Percentiles rank a stretch among this genome's conserved stretches.
Evolutionary conservation across 1,140 invertebrate genomes (phyloP).

Genomic region (Chelonus insularis): DNA sequence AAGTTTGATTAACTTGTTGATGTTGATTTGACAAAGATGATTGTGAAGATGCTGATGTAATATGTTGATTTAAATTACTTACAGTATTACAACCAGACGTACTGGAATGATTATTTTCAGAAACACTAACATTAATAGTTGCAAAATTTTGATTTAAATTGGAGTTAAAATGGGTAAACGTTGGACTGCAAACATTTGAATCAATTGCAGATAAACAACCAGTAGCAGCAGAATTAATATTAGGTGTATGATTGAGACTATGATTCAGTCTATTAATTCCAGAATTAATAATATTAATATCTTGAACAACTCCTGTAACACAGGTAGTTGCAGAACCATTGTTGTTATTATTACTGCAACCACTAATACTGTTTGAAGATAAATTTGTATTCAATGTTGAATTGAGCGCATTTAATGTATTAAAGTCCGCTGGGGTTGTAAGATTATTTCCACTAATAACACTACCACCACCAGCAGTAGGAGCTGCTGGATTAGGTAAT

Average conservation of each 20-base stretch:
- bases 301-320: conserved; percentile 52
- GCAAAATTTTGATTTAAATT: conserved; percentile 50
- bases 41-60: conserved; percentile 44
- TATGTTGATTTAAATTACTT: conserved; percentile 30
- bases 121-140: conserved; percentile 41
- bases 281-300: conserved; percentile 53
- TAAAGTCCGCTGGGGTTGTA: too few relatives aligned
- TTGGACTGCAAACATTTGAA: conserved; percentile 51
- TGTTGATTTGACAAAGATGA: too few relatives aligned
- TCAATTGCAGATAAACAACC: conserved; percentile 43
- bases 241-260: background rate
- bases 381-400: conserved; percentile 55
- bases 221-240: too few relatives aligned
- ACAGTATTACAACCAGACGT: conserved; percentile 31
- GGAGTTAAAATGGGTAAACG: conserved; percentile 48
- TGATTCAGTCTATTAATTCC: conserved; percentile 48
- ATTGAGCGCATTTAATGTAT: conserved; percentile 55
- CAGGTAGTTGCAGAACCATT: too few relatives aligned
- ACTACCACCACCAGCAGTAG: conserved; percentile 18
- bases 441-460: conserved; percentile 57
- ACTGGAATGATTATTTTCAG: conserved; percentile 21
- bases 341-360: background rate
- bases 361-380: conserved; percentile 55
- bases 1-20: conserved; percentile 46
- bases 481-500: conserved; percentile 39